A percentile compares a stretch with the other conserved stretches of the same genome.
Evolutionary conservation across 1,140 invertebrate genomes (phyloP).

Genomic region (Grapholita molesta): DNA sequence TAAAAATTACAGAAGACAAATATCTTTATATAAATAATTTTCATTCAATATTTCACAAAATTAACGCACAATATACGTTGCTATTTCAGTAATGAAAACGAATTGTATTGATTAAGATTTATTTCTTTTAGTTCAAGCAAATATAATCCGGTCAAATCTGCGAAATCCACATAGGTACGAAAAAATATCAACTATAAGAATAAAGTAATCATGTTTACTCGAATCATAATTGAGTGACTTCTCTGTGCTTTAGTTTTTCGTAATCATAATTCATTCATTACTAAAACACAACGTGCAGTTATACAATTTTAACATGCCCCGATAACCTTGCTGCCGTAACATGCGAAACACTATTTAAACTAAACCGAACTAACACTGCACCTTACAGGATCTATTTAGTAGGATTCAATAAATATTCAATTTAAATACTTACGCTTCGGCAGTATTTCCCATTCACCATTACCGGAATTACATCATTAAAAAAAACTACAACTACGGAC

Average conservation of each 20-base stretch:
- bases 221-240: background rate
- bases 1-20: no score
- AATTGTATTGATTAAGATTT: no score
- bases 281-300: background rate
- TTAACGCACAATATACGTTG: no score
- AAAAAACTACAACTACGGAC: no score
- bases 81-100: no score
- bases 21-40: no score
- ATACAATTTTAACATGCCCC: background rate
- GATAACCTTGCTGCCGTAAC: background rate
- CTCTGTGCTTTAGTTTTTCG: background rate
- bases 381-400: background rate
- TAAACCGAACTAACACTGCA: background rate
- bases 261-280: background rate
- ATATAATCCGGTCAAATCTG: no score
- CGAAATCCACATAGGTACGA: no score
- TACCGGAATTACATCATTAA: no score
- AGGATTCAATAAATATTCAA: background rate
- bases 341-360: background rate
- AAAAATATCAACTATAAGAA: background rate
- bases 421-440: background rate
- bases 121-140: no score
- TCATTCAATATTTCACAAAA: no score
- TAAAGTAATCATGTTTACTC: no score
- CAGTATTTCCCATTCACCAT: background rate